Conservation (phyloP, 2,888 invertebrate genomes). For the Iselma pallidipennis region DNA sequence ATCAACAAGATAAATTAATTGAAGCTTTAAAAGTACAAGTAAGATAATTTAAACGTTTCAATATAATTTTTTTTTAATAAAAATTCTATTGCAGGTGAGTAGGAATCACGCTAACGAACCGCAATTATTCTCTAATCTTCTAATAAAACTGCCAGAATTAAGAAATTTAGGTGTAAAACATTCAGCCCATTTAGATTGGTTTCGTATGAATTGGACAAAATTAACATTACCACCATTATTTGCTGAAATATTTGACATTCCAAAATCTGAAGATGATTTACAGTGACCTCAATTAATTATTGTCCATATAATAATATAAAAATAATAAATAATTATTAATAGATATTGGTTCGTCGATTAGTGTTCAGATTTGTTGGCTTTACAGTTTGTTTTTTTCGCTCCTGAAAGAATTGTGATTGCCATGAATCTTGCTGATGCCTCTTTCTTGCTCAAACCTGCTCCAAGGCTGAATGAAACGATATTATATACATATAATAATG, state of each 20-base stretch:
- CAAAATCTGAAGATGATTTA: slow-evolving; percentile 76
- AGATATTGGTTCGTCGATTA: too few species aligned
- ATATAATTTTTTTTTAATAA: not conserved
- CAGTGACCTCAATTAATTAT: slow-evolving; percentile 45
- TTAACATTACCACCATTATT: slow-evolving; percentile 89
- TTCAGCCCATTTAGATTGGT: slow-evolving; percentile 85
- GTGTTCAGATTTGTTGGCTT: slow-evolving; percentile 30
- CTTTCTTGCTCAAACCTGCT: slow-evolving; percentile 12
- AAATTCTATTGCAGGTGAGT: slow-evolving; percentile 54
- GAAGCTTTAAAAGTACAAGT: slow-evolving; percentile 88
- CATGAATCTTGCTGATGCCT: slow-evolving; percentile 34
- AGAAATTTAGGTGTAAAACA: slow-evolving; percentile 81
- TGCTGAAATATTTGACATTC: slow-evolving; percentile 97
- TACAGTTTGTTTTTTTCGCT: slow-evolving; percentile 22
- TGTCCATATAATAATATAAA: not conserved
- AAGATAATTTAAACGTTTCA: slow-evolving; percentile 19
- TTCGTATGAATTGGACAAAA: slow-evolving; percentile 84
- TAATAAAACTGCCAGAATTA: slow-evolving; percentile 73
- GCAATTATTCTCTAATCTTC: slow-evolving; percentile 61
- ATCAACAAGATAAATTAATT: slow-evolving; percentile 77
- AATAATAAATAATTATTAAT: slow-evolving; percentile 15
- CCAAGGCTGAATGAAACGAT: slow-evolving; percentile 21
- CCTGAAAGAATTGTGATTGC: slow-evolving; percentile 32
- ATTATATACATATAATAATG: too few species aligned
- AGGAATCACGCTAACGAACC: slow-evolving; percentile 66